phyloP scores from a whole-genome alignment of 2,888 invertebrate genomes.

The Andricus curvator region DNA sequence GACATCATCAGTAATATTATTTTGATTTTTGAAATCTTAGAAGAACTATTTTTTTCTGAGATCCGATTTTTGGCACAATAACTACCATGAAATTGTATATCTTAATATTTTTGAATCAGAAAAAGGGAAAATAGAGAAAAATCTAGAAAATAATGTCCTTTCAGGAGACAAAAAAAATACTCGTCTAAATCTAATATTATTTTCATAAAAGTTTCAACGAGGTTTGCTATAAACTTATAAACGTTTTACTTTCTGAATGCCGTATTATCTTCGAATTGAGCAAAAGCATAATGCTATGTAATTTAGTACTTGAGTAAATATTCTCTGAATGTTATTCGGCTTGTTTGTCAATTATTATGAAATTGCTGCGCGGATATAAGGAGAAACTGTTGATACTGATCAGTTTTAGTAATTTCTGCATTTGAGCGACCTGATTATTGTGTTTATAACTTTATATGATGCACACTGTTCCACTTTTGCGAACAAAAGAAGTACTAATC shows the following conservation, averaged over 20 bases:
- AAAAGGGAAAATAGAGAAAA: too few species aligned
- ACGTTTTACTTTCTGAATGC: constrained; percentile 2
- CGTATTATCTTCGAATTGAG: constrained; percentile 13
- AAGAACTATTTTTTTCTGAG: too few species aligned
- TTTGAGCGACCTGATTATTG: constrained; percentile 53
- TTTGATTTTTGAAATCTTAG: too few species aligned
- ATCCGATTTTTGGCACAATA: too few species aligned
- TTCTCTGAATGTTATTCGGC: constrained; percentile 14
- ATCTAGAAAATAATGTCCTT: too few species aligned
- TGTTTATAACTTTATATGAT: constrained; percentile 45
- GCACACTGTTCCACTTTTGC: constrained; percentile 49
- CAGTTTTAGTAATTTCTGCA: constrained; percentile 53
- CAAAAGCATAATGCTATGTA: constrained; percentile 17
- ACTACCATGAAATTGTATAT: too few species aligned
- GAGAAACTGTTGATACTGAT: constrained; percentile 42
- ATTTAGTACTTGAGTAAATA: constrained; percentile 9
- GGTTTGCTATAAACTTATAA: background rate
- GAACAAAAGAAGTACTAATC: constrained; percentile 49
- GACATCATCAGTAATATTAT: too few species aligned
- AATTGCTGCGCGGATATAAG: background rate
- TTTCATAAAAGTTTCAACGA: background rate
- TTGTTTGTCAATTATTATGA: constrained; percentile 32
- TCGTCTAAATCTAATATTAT: background rate
- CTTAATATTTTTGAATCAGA: too few species aligned
- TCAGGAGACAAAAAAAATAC: too few species aligned